Percentiles rank a stretch among this genome's conserved stretches.
Evolutionary conservation across 2,888 invertebrate genomes (phyloP).

Genomic region (Augochlorella aurata): DNA sequence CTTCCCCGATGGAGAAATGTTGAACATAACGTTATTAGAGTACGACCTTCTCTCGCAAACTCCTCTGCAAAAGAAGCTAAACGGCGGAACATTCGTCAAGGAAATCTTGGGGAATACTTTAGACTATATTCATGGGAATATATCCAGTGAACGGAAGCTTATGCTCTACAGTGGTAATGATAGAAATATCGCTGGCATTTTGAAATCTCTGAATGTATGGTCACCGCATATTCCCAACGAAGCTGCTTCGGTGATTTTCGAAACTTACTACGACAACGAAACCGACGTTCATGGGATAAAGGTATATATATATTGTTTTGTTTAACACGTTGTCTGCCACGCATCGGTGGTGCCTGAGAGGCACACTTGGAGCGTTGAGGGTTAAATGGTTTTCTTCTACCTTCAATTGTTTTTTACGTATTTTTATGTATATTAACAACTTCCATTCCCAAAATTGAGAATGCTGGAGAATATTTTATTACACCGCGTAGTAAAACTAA

Average conservation of each 20-base stretch:
- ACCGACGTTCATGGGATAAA: conserved; percentile 69
- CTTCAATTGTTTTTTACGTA: too few species aligned
- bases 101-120: conserved; percentile 68
- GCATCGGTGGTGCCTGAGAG: too few species aligned
- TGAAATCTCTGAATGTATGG: conserved; percentile 74
- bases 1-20: conserved; percentile 82
- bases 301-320: conserved; percentile 58
- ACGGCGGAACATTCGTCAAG: conserved; percentile 82
- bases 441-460: too few species aligned
- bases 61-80: conserved; percentile 82
- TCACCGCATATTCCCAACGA: conserved; percentile 73
- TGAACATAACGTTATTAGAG: conserved; percentile 83
- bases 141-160: conserved; percentile 61
- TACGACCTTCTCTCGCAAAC: conserved; percentile 84
- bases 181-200: conserved; percentile 72
- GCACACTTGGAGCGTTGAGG: too few species aligned
- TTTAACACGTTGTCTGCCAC: too few species aligned
- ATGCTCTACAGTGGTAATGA: conserved; percentile 76
- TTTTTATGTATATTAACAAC: too few species aligned
- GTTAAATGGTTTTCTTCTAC: too few species aligned
- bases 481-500: too few species aligned
- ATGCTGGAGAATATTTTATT: too few species aligned
- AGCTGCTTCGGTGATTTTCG: conserved; percentile 74
- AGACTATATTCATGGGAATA: conserved; percentile 28
- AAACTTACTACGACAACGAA: conserved; percentile 67